These are phyloP conservation scores for Motacilla alba DNA, from an alignment of 2,113 vertebrate genomes.

Conservation along the genomic window DNA sequence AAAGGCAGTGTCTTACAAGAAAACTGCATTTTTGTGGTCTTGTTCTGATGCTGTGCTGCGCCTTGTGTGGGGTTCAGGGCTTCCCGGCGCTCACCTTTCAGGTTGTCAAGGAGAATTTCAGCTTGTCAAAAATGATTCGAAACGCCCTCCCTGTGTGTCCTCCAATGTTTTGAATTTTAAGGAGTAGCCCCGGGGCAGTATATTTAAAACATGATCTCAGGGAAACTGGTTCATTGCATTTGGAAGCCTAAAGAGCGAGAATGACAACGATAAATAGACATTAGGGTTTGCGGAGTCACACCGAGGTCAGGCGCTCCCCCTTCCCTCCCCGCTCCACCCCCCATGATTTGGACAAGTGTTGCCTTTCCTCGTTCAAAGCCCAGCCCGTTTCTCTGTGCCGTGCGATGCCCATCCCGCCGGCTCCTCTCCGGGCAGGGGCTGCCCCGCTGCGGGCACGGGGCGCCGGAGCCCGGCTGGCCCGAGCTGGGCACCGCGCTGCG, in stretches of 20 bases:
- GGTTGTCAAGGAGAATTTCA: constrained; percentile 48
- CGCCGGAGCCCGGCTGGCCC: background rate
- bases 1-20: background rate
- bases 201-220: constrained; percentile 63
- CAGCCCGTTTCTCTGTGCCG: background rate
- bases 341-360: background rate
- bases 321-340: background rate
- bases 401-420: background rate
- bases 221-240: constrained; percentile 31
- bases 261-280: constrained; percentile 43
- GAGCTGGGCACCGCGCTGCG: background rate
- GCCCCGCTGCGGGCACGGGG: background rate
- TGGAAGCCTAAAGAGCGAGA: constrained; percentile 20
- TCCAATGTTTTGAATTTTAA: constrained; percentile 59
- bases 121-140: constrained; percentile 18
- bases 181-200: constrained; percentile 44
- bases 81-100: background rate
- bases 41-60: background rate
- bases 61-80: background rate
- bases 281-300: constrained; percentile 5
- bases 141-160: constrained; percentile 36
- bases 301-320: background rate
- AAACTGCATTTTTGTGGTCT: constrained; percentile 34
- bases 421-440: rapidly evolving
- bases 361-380: background rate